Percentiles rank a stretch among this genome's conserved stretches.
phyloP scores from a whole-genome alignment of 2,888 invertebrate species.

The Mycalesis mineus region DNA sequence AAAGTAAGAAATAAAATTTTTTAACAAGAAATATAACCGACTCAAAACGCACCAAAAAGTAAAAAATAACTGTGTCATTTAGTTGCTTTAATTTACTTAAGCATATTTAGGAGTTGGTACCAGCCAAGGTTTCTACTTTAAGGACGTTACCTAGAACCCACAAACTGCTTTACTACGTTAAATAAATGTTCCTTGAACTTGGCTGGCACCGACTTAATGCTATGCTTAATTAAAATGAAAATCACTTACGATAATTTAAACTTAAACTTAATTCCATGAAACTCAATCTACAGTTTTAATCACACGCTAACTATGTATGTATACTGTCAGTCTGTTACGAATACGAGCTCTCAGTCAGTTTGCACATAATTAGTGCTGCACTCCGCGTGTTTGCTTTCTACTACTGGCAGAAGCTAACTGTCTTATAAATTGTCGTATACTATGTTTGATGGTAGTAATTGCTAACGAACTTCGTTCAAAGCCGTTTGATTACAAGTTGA shows the following conservation, averaged over 20 bases:
- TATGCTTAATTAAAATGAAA: no score
- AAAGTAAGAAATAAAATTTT: no score
- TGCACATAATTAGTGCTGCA: constrained; percentile 26
- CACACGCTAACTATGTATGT: constrained; percentile 14
- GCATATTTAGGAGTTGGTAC: no score
- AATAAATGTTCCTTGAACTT: no score
- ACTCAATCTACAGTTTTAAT: constrained; percentile 13
- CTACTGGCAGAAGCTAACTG: constrained; percentile 15
- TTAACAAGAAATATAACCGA: no score
- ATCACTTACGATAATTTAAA: background rate
- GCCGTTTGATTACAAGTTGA: constrained; percentile 2
- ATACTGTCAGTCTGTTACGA: constrained; percentile 4
- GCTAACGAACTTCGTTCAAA: constrained; percentile 12
- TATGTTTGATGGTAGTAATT: constrained; percentile 15
- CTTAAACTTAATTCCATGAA: background rate
- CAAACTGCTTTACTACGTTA: no score
- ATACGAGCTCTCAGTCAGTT: constrained; percentile 21
- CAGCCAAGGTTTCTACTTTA: no score
- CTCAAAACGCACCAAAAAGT: no score
- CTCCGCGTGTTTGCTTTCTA: constrained; percentile 16
- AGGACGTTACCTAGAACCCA: no score
- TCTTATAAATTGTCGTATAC: constrained; percentile 24
- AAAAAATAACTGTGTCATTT: no score
- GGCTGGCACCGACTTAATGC: no score
- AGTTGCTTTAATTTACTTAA: no score